Evolutionary conservation across 2,888 invertebrate species (phyloP).

Genomic region (Lasioglossum figueresi): DNA sequence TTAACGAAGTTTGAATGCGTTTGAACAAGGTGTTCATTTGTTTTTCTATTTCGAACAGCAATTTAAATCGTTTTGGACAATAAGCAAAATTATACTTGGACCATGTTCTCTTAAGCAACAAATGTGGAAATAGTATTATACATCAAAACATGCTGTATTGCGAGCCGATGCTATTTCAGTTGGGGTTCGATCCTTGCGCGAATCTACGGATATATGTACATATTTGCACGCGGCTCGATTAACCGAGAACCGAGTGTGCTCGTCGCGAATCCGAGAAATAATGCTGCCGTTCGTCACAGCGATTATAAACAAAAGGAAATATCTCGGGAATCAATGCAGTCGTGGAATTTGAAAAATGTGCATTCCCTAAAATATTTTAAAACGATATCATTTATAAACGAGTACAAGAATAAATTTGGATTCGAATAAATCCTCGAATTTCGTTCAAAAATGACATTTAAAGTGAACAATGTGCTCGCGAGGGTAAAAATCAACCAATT

Average conservation of each 20-base stretch:
- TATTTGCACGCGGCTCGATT: constrained; percentile 51
- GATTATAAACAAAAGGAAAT: not conserved
- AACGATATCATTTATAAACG: not conserved
- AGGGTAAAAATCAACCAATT: not conserved
- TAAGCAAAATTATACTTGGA: not conserved
- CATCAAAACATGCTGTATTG: constrained; percentile 45
- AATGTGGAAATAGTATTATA: constrained; percentile 30
- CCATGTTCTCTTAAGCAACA: not conserved
- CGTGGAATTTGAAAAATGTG: not conserved
- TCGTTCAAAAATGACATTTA: not conserved
- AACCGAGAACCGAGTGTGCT: constrained; percentile 23
- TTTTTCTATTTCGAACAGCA: not conserved
- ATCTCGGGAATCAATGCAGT: not conserved
- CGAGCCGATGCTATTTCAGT: constrained; percentile 51
- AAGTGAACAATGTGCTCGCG: not conserved
- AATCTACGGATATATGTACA: constrained; percentile 39
- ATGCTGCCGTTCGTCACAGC: not conserved
- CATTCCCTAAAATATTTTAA: not conserved
- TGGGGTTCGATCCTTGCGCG: constrained; percentile 48
- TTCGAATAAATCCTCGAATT: no score
- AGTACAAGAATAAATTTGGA: not conserved
- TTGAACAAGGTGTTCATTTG: not conserved
- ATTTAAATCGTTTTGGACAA: not conserved
- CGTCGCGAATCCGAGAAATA: constrained; percentile 20
- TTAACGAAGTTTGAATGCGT: no score